Conservation (phyloP, 2,113 vertebrate species). For the Rattus rattus region DNA sequence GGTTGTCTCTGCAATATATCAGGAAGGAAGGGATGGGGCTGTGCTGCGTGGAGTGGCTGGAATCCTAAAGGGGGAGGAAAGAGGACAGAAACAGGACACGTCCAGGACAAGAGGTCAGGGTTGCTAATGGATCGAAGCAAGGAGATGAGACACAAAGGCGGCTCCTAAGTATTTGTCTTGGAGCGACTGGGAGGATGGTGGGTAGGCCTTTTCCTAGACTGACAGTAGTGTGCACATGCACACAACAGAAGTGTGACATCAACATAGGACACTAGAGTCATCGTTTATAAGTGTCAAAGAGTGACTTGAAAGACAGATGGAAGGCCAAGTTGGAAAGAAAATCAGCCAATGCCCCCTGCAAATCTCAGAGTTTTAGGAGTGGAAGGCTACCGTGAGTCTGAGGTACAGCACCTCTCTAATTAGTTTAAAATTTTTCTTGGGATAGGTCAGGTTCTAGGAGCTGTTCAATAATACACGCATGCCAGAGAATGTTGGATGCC, state of each 20-base stretch:
- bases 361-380: not conserved
- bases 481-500: constrained; percentile 40
- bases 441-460: constrained; percentile 22
- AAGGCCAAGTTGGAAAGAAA: not conserved
- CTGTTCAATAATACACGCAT: not conserved
- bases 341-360: not conserved
- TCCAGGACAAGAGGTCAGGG: not conserved
- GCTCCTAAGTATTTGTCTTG: not conserved
- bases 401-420: constrained; percentile 2
- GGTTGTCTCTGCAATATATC: not conserved
- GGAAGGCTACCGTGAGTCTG: not conserved
- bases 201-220: not conserved
- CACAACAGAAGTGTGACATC: not conserved
- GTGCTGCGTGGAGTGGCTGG: not conserved
- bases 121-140: not conserved
- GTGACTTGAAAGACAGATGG: not conserved
- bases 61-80: not conserved
- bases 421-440: constrained; percentile 22
- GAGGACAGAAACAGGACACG: not conserved
- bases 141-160: not conserved
- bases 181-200: not conserved
- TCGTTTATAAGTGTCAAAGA: not conserved
- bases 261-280: not conserved
- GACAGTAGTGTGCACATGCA: not conserved
- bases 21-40: not conserved